phyloP scores from a whole-genome alignment of 2,797 vertebrate species.

The Botia kubotai region DNA sequence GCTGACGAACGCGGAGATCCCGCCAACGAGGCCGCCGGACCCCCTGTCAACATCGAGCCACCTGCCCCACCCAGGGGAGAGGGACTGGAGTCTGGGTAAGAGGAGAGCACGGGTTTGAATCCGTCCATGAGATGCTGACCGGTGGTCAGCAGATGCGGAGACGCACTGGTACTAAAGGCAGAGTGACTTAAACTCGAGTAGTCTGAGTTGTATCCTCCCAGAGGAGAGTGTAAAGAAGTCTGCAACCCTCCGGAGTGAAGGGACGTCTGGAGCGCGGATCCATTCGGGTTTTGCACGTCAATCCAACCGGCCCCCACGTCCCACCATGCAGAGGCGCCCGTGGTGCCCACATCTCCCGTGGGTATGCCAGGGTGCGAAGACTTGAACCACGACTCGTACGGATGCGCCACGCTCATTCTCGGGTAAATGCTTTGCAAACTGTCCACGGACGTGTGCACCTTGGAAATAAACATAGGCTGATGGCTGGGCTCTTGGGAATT shows the following conservation, averaged over 20 bases:
- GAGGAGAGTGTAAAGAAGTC: conserved; percentile 91
- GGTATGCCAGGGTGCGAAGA: conserved; percentile 91
- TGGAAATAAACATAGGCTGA: conserved; percentile 96
- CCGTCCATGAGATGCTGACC: conserved; percentile 98
- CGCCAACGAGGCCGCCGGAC: conserved; percentile 82
- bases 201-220: conserved; percentile 97
- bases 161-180: conserved; percentile 88
- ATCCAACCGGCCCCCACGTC: conserved; percentile 96
- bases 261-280: conserved; percentile 83
- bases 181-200: conserved; percentile 94
- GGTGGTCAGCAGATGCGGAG: conserved; percentile 91
- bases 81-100: conserved; percentile 91
- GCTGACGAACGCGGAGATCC: conserved; percentile 86
- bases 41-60: conserved; percentile 89
- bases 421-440: conserved; percentile 95
- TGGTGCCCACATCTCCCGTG: conserved; percentile 86
- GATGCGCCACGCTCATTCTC: conserved; percentile 77
- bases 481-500: conserved; percentile 87
- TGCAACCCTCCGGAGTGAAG: conserved; percentile 89
- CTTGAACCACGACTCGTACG: conserved; percentile 97
- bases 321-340: conserved; percentile 93
- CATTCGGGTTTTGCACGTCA: conserved; percentile 94
- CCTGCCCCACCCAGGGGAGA: conserved; percentile 91
- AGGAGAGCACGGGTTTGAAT: conserved; percentile 94
- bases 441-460: conserved; percentile 96